Evolutionary conservation across 2,797 vertebrate genomes (phyloP).

Genomic region (Onychomys arenicola): DNA sequence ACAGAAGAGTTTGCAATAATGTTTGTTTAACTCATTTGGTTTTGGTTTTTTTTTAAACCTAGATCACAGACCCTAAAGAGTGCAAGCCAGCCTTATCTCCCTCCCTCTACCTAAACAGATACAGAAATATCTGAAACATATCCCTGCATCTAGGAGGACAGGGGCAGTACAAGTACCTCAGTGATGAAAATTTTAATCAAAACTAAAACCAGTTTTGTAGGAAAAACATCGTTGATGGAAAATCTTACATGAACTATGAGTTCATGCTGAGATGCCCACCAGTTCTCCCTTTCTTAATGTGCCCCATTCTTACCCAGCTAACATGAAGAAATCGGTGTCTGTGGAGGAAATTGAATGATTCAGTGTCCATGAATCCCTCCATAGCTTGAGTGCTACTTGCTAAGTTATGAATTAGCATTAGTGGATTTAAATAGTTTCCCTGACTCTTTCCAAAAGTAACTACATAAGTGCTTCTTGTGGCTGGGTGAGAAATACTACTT

Average conservation of each 20-base stretch:
- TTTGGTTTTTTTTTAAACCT: slow-evolving; percentile 29
- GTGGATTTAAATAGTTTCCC: slow-evolving; percentile 81
- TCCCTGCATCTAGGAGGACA: slow-evolving; percentile 76
- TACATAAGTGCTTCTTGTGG: slow-evolving; percentile 88
- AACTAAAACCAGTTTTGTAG: slow-evolving; percentile 45
- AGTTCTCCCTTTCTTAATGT: slow-evolving; percentile 42
- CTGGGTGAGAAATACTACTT: slow-evolving; percentile 89
- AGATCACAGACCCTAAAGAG: slow-evolving; percentile 85
- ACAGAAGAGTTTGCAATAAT: slow-evolving; percentile 86
- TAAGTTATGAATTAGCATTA: slow-evolving; percentile 89
- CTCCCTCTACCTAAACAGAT: slow-evolving; percentile 76
- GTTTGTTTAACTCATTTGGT: slow-evolving; percentile 76
- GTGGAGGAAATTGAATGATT: slow-evolving; percentile 82
- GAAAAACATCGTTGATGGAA: slow-evolving; percentile 62
- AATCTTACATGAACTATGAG: slow-evolving; percentile 83
- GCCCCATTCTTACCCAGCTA: slow-evolving; percentile 83
- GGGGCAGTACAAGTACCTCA: slow-evolving; percentile 87
- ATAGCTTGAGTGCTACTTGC: slow-evolving; percentile 85
- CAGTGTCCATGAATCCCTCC: slow-evolving; percentile 90
- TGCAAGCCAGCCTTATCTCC: slow-evolving; percentile 83
- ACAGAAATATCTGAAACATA: slow-evolving; percentile 69
- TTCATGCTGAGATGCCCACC: slow-evolving; percentile 80
- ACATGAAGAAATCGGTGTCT: slow-evolving; percentile 88
- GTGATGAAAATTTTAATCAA: slow-evolving; percentile 77
- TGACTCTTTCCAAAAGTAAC: slow-evolving; percentile 83